phyloP scores from a whole-genome alignment of 2,888 invertebrate genomes.

The Phortica okadai region DNA sequence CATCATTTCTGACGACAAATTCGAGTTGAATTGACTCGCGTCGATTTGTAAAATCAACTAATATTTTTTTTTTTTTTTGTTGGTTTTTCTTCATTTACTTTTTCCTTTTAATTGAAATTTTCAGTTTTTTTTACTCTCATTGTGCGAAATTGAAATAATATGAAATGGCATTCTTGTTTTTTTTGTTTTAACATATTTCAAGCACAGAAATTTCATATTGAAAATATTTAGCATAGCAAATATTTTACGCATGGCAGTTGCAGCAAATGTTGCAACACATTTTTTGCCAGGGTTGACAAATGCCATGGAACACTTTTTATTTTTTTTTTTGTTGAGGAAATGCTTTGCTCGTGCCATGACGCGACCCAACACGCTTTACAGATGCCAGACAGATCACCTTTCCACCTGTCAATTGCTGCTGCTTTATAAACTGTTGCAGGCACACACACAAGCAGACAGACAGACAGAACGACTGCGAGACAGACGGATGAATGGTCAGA shows the following conservation, averaged over 20 bases:
- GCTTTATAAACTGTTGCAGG: conserved; percentile 1
- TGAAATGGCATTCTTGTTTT: not conserved
- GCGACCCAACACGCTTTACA: too few species aligned
- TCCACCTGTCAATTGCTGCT: not conserved
- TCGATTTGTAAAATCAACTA: not conserved
- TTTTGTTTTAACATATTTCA: conserved; percentile 14
- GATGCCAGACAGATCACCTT: too few species aligned
- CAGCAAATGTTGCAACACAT: not conserved
- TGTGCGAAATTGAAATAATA: not conserved
- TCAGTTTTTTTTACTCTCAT: not conserved
- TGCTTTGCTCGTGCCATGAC: too few species aligned
- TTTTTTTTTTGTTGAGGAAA: too few species aligned
- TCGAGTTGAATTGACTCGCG: not conserved
- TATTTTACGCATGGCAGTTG: not conserved
- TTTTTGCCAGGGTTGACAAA: not conserved
- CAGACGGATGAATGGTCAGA: not conserved
- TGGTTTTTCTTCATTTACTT: not conserved
- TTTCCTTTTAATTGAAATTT: not conserved
- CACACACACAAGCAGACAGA: conserved; percentile 11
- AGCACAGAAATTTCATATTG: conserved; percentile 6
- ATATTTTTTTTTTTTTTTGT: not conserved
- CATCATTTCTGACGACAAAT: conserved; percentile 46
- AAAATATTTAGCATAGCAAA: not conserved
- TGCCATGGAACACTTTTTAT: not conserved
- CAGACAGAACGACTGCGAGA: not conserved